These are phyloP conservation scores for Monopterus albus DNA, from an alignment of 2,113 vertebrate species.

Conservation along the genomic window DNA sequence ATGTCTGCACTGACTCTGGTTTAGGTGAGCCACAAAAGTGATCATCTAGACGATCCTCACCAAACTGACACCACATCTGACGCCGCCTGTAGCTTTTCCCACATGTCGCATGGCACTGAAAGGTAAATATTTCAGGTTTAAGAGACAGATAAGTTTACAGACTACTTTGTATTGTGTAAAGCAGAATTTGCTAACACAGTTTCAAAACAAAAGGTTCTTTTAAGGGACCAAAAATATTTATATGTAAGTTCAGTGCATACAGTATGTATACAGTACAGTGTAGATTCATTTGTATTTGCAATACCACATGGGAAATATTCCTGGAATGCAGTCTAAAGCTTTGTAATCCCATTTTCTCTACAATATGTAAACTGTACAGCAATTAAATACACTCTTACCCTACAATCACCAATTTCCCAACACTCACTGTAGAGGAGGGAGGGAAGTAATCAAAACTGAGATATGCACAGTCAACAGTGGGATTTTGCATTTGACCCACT, in stretches of 20 bases:
- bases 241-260: conserved; percentile 28
- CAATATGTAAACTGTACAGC: conserved; percentile 50
- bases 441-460: conserved; percentile 40
- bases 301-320: conserved; percentile 69
- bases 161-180: too few relatives aligned
- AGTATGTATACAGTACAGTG: conserved; percentile 39
- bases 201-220: neutral
- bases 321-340: conserved; percentile 67
- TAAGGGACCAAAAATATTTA: conserved; percentile 30
- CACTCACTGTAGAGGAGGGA: conserved; percentile 23
- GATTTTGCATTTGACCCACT: conserved; percentile 49
- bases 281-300: conserved; percentile 56
- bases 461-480: conserved; percentile 40
- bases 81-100: conserved; percentile 96
- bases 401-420: conserved; percentile 57
- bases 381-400: conserved; percentile 44
- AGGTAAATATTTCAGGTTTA: conserved; percentile 1
- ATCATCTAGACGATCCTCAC: conserved; percentile 90
- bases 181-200: neutral
- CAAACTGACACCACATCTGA: conserved; percentile 96
- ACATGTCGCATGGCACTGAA: conserved; percentile 96
- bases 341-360: conserved; percentile 49
- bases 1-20: conserved; percentile 88
- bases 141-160: neutral
- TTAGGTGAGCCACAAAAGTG: conserved; percentile 88